These are phyloP conservation scores for Odontomyia ornata DNA, from an alignment of 2,888 invertebrate genomes.

Conservation along the genomic window DNA sequence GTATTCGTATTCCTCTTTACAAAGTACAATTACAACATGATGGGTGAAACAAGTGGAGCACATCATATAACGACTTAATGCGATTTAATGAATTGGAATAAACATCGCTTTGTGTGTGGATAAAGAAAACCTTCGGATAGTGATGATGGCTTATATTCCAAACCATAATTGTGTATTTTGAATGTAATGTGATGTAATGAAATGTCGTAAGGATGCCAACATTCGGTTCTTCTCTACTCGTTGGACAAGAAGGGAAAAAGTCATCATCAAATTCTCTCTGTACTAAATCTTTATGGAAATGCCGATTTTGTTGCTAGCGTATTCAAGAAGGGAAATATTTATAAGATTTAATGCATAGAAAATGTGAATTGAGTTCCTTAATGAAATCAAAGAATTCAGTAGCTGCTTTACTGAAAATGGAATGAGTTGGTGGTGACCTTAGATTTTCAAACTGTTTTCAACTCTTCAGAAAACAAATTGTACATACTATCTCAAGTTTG, in stretches of 20 bases:
- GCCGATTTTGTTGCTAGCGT: neutral
- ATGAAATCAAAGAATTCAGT: too few relatives aligned
- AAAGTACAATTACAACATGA: conserved; percentile 27
- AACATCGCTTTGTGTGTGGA: conserved; percentile 32
- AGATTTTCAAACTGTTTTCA: too few relatives aligned
- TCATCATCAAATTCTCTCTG: neutral
- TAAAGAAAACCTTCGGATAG: neutral
- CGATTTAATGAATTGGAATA: conserved; percentile 39
- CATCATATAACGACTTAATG: conserved; percentile 32
- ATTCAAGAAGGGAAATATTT: neutral
- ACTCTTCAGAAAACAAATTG: too few relatives aligned
- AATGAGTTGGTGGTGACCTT: too few relatives aligned
- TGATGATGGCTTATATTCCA: conserved; percentile 9
- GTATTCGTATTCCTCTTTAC: neutral
- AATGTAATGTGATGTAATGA: neutral
- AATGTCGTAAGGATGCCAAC: neutral
- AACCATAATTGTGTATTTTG: neutral
- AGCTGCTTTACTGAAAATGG: too few relatives aligned
- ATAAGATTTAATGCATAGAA: neutral
- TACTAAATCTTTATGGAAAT: neutral
- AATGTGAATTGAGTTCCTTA: too few relatives aligned
- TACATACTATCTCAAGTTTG: too few relatives aligned
- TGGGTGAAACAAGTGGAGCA: conserved; percentile 23
- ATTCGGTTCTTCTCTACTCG: neutral
- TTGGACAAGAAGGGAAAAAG: neutral